These are phyloP conservation scores for Grus americana DNA, from an alignment of 2,113 vertebrate species.

Conservation along the genomic window DNA sequence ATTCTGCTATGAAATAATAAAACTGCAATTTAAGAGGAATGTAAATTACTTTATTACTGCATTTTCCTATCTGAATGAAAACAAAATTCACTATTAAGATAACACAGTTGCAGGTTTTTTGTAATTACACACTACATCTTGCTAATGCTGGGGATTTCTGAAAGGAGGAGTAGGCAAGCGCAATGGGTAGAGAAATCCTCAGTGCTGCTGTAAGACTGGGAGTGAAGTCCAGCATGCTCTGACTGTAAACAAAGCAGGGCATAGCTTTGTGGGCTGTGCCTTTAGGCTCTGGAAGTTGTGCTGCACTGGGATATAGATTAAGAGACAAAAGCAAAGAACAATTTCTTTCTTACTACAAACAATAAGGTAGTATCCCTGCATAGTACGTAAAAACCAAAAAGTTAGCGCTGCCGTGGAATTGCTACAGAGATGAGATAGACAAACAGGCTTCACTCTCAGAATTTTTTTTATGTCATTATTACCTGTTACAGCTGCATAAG, in stretches of 20 bases:
- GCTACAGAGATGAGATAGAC: not conserved
- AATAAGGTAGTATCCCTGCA: not conserved
- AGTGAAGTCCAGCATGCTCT: not conserved
- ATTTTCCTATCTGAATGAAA: constrained; percentile 15
- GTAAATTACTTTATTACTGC: constrained; percentile 24
- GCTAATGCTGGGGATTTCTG: not conserved
- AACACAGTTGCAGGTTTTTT: not conserved
- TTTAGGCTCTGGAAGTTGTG: not conserved
- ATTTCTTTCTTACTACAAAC: not conserved
- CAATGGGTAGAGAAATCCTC: not conserved
- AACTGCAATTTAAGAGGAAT: constrained; percentile 21
- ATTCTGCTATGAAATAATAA: constrained; percentile 21
- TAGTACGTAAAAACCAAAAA: not conserved
- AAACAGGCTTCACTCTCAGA: too few species aligned
- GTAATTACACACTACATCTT: constrained; percentile 20
- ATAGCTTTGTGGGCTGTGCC: not conserved
- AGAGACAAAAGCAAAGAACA: not conserved
- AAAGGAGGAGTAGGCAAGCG: not conserved
- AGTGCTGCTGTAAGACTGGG: not conserved
- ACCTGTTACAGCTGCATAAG: not conserved
- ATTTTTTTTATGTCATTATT: too few species aligned
- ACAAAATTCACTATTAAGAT: constrained; percentile 33
- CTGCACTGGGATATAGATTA: not conserved
- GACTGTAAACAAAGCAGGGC: not conserved
- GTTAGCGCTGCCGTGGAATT: not conserved